Conservation (phyloP, 2,113 vertebrate genomes). For the Pithys albifrons region DNA sequence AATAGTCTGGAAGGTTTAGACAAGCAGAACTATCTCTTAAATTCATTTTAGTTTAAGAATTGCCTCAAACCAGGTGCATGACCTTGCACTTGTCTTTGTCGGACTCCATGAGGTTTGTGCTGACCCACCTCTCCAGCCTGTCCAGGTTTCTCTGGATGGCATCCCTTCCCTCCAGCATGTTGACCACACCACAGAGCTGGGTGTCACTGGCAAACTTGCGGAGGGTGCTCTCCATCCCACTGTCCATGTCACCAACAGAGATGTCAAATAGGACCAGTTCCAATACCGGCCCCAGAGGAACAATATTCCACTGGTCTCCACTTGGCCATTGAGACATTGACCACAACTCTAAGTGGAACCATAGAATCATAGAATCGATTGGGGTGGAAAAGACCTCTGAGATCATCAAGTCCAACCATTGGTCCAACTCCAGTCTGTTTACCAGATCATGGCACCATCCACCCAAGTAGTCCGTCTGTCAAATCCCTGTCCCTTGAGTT, state of each 20-base stretch:
- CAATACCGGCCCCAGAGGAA: not conserved
- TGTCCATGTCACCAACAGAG: not conserved
- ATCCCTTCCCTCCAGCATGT: not conserved
- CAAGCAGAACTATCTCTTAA: not conserved
- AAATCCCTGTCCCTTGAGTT: not conserved
- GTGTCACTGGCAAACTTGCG: not conserved
- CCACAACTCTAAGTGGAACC: not conserved
- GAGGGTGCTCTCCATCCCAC: not conserved
- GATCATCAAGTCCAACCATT: no score
- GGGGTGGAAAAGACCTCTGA: no score
- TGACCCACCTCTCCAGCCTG: not conserved
- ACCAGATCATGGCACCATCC: no score
- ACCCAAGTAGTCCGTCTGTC: not conserved
- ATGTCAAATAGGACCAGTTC: not conserved
- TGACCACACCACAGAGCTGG: rapidly evolving
- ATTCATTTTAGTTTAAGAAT: not conserved
- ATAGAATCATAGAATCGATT: no score
- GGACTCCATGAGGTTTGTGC: not conserved
- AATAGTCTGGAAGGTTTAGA: not conserved
- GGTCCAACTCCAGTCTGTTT: no score
- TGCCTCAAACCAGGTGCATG: not conserved
- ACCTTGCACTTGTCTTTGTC: not conserved
- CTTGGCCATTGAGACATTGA: not conserved
- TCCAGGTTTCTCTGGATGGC: not conserved
- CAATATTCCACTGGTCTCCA: not conserved